phyloP scores from a whole-genome alignment of 2,888 invertebrate genomes.

The Timandra comae region DNA sequence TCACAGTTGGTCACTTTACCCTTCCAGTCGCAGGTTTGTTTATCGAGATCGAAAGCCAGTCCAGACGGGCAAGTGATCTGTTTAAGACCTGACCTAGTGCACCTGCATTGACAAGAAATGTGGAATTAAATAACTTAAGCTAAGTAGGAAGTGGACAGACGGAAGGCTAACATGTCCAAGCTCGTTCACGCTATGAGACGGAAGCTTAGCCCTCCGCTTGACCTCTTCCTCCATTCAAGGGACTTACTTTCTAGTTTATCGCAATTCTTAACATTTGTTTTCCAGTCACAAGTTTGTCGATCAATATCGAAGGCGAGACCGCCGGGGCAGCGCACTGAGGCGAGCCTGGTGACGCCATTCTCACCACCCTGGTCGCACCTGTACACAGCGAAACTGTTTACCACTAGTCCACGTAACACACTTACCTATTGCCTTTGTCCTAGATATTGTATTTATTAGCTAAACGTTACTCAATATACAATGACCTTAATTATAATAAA shows the following conservation, averaged over 20 bases:
- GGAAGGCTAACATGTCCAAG: slow-evolving; percentile 53
- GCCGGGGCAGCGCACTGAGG: slow-evolving; percentile 91
- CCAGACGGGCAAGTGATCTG: slow-evolving; percentile 98
- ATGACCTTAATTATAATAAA: neutral
- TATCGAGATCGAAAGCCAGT: slow-evolving; percentile 97
- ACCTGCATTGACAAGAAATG: slow-evolving; percentile 83
- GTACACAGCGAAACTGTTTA: slow-evolving; percentile 69
- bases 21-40: slow-evolving; percentile 99
- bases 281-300: slow-evolving; percentile 97
- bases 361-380: slow-evolving; percentile 95
- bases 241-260: slow-evolving; percentile 95
- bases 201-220: slow-evolving; percentile 64
- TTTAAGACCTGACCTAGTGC: slow-evolving; percentile 96
- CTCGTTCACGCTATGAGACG: slow-evolving; percentile 35
- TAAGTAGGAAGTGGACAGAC: slow-evolving; percentile 59
- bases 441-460: neutral
- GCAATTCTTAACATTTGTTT: slow-evolving; percentile 97
- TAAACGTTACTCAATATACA: neutral
- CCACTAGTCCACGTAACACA: slow-evolving; percentile 6
- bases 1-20: slow-evolving; percentile 98
- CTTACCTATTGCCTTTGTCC: neutral
- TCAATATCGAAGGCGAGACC: slow-evolving; percentile 96
- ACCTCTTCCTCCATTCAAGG: slow-evolving; percentile 56
- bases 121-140: slow-evolving; percentile 52
- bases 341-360: slow-evolving; percentile 90